These are phyloP conservation scores for Scylla paramamosain DNA, from an alignment of 1,140 invertebrate species.

Conservation along the genomic window DNA sequence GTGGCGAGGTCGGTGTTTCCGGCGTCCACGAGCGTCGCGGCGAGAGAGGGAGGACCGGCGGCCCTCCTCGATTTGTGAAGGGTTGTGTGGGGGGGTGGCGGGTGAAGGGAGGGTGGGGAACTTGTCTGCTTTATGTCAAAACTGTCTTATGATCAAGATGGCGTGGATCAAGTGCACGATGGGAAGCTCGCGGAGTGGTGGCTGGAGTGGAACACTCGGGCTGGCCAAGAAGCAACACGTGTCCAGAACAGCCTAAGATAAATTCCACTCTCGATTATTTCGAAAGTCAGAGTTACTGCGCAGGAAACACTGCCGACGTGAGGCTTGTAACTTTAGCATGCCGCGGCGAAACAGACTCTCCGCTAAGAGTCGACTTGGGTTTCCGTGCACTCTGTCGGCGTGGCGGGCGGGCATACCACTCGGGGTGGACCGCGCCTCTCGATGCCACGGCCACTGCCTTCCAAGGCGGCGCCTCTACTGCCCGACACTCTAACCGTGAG, in stretches of 20 bases:
- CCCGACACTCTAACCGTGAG: not conserved
- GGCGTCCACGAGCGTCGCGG: slow-evolving; percentile 42
- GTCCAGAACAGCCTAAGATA: not conserved
- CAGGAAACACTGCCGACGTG: slow-evolving; percentile 33
- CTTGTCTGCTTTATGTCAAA: not conserved
- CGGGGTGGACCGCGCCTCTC: not conserved
- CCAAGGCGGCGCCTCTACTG: not conserved
- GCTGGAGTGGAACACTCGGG: not conserved
- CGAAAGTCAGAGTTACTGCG: slow-evolving; percentile 46
- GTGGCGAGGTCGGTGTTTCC: not conserved
- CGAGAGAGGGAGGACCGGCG: not conserved
- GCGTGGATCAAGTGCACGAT: not conserved
- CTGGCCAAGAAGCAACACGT: too few species aligned
- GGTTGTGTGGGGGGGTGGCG: not conserved
- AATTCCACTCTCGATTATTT: slow-evolving; percentile 11
- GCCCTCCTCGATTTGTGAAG: too few species aligned
- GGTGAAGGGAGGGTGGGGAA: not conserved
- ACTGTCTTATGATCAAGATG: too few species aligned
- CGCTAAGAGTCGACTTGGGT: not conserved
- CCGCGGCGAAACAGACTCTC: not conserved
- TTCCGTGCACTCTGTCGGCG: slow-evolving; percentile 57
- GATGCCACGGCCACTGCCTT: not conserved
- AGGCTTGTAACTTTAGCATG: slow-evolving; percentile 37
- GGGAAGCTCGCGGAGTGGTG: not conserved
- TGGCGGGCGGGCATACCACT: slow-evolving; percentile 1